A percentile compares a stretch with the other conserved stretches of the same genome.
Evolutionary conservation across 2,888 invertebrate genomes (phyloP).

Genomic region (Elysia crispata): DNA sequence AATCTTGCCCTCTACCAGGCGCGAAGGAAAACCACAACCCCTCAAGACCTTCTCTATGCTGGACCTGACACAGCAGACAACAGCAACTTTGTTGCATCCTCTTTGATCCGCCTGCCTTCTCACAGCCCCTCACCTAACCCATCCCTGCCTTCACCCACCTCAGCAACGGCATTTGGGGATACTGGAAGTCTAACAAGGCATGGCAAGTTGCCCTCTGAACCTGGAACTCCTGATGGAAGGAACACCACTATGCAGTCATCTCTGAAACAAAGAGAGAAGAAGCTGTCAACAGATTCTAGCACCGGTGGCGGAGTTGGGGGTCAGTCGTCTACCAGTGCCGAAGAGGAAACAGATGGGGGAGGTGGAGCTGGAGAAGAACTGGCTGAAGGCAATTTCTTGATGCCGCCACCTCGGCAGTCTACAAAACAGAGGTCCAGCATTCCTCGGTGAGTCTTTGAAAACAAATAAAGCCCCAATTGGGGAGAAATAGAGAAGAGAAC

Average conservation of each 20-base stretch:
- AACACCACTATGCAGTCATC: too few species aligned
- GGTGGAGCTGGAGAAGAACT: constrained; percentile 21
- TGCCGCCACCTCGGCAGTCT: constrained; percentile 61
- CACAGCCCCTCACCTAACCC: too few species aligned
- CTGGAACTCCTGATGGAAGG: too few species aligned
- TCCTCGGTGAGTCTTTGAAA: constrained; percentile 21
- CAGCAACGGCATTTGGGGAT: too few species aligned
- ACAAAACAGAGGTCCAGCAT: constrained; percentile 48
- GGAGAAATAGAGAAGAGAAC: too few species aligned
- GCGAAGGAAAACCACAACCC: constrained; percentile 75
- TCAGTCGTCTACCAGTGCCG: background rate
- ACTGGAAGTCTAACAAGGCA: too few species aligned
- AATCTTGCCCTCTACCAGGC: constrained; percentile 59
- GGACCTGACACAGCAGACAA: constrained; percentile 28
- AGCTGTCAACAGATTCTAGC: background rate
- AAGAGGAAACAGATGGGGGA: constrained; percentile 44
- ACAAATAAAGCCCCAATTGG: too few species aligned
- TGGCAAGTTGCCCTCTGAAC: too few species aligned
- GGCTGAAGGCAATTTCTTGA: constrained; percentile 43
- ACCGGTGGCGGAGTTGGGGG: background rate
- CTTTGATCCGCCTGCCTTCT: too few species aligned
- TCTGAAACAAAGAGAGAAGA: too few species aligned
- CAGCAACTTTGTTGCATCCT: too few species aligned
- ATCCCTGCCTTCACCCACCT: too few species aligned
- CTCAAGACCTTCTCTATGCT: constrained; percentile 84